A percentile compares a stretch with the other conserved stretches of the same genome.
phyloP scores from a whole-genome alignment of 2,888 invertebrate species.

The Sinotaia quadrata region DNA sequence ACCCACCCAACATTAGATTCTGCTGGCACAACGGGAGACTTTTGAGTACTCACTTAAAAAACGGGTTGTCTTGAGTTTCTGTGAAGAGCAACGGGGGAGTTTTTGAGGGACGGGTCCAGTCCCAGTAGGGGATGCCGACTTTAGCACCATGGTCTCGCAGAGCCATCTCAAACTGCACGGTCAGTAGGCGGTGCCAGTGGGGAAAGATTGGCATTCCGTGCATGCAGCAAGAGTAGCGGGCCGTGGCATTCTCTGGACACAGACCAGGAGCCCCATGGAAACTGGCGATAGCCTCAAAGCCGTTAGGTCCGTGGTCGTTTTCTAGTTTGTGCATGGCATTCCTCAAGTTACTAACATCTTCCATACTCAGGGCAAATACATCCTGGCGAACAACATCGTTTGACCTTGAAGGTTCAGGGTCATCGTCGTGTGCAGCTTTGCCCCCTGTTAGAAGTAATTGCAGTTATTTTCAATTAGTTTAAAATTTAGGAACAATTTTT shows the following conservation, averaged over 20 bases:
- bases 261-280: slow-evolving; percentile 41
- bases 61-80: not conserved
- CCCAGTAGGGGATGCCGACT: slow-evolving; percentile 39
- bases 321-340: slow-evolving; percentile 40
- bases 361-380: not conserved
- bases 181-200: slow-evolving; percentile 45
- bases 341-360: slow-evolving; percentile 30
- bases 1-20: no score
- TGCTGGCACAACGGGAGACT: no score
- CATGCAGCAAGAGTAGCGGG: slow-evolving; percentile 38
- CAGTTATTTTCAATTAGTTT: no score
- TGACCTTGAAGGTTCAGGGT: not conserved
- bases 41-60: not conserved
- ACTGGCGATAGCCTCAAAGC: slow-evolving; percentile 42
- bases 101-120: slow-evolving; percentile 34
- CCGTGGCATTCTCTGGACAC: slow-evolving; percentile 30
- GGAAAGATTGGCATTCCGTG: slow-evolving; percentile 46
- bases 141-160: slow-evolving; percentile 19
- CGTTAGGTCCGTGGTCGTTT: slow-evolving; percentile 37
- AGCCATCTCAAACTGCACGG: slow-evolving; percentile 38
- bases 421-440: not conserved
- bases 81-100: slow-evolving; percentile 26
- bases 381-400: slow-evolving; percentile 13
- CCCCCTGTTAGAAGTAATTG: no score
- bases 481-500: no score